Percentiles rank a stretch among this genome's conserved stretches.
Evolutionary conservation across 2,888 invertebrate genomes (phyloP).

Genomic region (Temnothorax ravouxi): DNA sequence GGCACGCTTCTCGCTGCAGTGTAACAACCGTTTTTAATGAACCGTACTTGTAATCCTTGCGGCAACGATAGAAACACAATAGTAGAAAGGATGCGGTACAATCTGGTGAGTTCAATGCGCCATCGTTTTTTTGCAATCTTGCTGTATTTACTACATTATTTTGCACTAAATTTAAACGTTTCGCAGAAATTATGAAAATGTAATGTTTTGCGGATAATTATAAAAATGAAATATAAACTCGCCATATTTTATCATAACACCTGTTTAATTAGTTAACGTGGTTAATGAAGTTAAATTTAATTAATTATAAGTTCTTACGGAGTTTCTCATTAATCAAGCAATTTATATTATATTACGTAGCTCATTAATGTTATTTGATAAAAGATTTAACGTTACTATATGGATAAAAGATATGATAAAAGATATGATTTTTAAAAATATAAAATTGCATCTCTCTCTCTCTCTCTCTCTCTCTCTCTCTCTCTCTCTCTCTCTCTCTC

Average conservation of each 20-base stretch:
- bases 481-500: background rate
- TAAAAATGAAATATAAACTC: constrained; percentile 1
- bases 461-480: background rate
- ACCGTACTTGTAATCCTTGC: constrained; percentile 59
- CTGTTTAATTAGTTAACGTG: background rate
- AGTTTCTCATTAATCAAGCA: background rate
- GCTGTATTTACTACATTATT: constrained; percentile 6
- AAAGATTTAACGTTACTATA: background rate
- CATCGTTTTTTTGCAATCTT: constrained; percentile 10
- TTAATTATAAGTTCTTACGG: background rate
- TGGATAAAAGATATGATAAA: too few relatives aligned
- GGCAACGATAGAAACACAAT: constrained; percentile 43
- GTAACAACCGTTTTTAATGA: constrained; percentile 71
- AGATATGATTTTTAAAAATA: background rate
- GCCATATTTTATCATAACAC: background rate
- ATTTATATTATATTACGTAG: constrained; percentile 9
- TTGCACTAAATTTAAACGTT: constrained; percentile 5
- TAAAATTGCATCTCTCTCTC: background rate
- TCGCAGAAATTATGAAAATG: background rate
- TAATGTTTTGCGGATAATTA: background rate
- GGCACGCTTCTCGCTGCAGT: constrained; percentile 51
- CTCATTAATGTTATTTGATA: constrained; percentile 3
- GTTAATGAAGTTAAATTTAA: background rate
- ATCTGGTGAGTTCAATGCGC: constrained; percentile 1
- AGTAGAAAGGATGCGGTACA: constrained; percentile 9